phyloP scores from a whole-genome alignment of 2,888 invertebrate species.

The Microctonus aethiopoides region DNA sequence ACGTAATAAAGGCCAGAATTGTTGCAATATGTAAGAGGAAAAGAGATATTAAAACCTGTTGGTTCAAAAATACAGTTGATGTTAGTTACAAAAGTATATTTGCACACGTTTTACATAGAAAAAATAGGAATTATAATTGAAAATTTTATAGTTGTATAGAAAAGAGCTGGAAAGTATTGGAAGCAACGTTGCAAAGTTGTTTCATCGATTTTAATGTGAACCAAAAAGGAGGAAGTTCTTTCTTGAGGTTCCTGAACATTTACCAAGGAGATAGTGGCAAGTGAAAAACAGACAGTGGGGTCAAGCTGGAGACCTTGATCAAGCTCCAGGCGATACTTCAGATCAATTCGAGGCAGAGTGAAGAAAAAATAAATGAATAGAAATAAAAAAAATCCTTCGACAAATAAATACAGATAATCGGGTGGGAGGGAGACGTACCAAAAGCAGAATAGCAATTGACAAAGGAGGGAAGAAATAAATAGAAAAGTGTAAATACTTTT shows the following conservation, averaged over 20 bases:
- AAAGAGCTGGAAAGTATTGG: neutral
- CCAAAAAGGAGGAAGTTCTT: neutral
- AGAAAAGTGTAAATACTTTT: neutral
- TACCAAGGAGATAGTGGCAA: neutral
- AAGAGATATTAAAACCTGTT: constrained; percentile 43
- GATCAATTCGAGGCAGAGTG: neutral
- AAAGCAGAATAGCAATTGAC: neutral
- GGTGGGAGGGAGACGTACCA: neutral
- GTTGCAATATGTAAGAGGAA: constrained; percentile 22
- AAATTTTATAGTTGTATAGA: constrained; percentile 8
- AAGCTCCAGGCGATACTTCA: constrained; percentile 2
- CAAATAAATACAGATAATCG: neutral
- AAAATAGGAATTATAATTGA: neutral
- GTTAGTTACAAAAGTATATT: constrained; percentile 5
- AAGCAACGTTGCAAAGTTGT: neutral
- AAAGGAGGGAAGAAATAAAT: neutral
- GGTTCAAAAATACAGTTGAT: constrained; percentile 35
- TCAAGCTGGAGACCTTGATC: constrained; percentile 19
- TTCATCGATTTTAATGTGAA: constrained; percentile 10
- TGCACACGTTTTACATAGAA: constrained; percentile 6
- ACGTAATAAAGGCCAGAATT: constrained; percentile 19
- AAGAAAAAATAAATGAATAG: neutral
- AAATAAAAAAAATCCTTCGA: neutral
- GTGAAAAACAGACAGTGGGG: constrained; percentile 14
- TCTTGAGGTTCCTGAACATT: constrained; percentile 6